Evolutionary conservation across 2,797 vertebrate species (phyloP), one percentile per base, ranked within the genome.

Genomic region (Fratercula arctica): DNA sequence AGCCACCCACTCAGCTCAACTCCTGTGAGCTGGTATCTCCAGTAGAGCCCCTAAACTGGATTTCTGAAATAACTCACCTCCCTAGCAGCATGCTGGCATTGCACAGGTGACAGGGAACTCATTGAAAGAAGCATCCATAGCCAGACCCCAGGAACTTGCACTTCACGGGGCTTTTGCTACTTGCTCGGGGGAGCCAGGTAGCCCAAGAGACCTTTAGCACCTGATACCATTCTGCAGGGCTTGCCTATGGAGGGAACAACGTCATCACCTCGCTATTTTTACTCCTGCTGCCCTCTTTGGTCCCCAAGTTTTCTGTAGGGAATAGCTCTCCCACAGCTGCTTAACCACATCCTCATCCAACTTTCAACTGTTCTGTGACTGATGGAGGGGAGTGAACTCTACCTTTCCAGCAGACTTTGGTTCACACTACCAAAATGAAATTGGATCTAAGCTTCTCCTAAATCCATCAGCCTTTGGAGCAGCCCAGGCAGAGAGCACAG

Each of bases 111-210:
- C 16, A 13, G 7, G 9, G 26, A 54, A 11, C 33, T 61, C 2
- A 1, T 20, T 31, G 15, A 31, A 70, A 56, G 57, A 46, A 64
- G 18, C 17, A 37, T 14, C 13, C 1, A 0, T 4, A 53, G 68
- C 39, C 45, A 79, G 33, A 64, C 20, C 15, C 54, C 1, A 0
- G 24, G 18, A 53, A 53, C 7, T 16, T 0, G 0, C 17, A 10
- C 18, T 45, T 76, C 1, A 3, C 28, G 13, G 41, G 41, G 51
- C 23, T 64, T 75, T 66, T 41, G 25, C 9, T 28, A 21, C 23
- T 19, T 64, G 45, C 56, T 48, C 2, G 1, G 4, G 16, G 43
- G 4, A 93, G 16, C 50, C 37, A 37, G 37, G 25, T 41, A 57
- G 43, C 50, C 25, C 25, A 64, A n/a, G 29, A 18, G 17, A 50